Percentiles rank a stretch among this genome's conserved stretches.
Evolutionary conservation across 92 coral and sea anemone species (phyloP).

Genomic region (Hydrozoanthus gracilis): DNA sequence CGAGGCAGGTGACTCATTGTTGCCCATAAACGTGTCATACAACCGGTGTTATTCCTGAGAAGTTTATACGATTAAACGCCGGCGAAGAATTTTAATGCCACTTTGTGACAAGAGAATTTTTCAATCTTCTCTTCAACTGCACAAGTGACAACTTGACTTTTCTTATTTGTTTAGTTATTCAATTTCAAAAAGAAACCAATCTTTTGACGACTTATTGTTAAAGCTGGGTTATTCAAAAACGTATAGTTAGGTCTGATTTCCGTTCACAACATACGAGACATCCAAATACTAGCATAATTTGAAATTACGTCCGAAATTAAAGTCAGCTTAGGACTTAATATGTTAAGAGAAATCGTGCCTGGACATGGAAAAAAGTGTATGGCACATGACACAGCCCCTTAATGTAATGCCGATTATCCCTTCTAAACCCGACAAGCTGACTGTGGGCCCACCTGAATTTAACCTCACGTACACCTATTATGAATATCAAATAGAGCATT

Average conservation of each 20-base stretch:
- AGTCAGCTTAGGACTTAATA: slow-evolving; percentile 2
- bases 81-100: slow-evolving; percentile 26
- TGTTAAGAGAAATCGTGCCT: background rate
- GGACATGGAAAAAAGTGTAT: background rate
- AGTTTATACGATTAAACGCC: background rate
- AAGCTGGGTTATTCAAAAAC: slow-evolving; percentile 1
- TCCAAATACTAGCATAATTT: background rate
- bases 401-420: background rate
- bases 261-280: background rate
- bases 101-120: slow-evolving; percentile 2
- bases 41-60: slow-evolving; percentile 22
- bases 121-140: slow-evolving; percentile 12
- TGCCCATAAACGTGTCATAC: background rate
- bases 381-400: background rate
- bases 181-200: background rate
- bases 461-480: background rate
- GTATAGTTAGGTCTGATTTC: background rate
- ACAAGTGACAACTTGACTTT: background rate
- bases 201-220: slow-evolving; percentile 6
- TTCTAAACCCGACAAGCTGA: background rate
- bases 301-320: background rate
- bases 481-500: background rate
- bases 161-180: background rate
- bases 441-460: background rate
- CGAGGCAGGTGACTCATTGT: background rate